Percentiles rank a stretch among this genome's conserved stretches.
Conservation (phyloP, 2,888 invertebrate genomes). For the Drosophila rellima region DNA sequence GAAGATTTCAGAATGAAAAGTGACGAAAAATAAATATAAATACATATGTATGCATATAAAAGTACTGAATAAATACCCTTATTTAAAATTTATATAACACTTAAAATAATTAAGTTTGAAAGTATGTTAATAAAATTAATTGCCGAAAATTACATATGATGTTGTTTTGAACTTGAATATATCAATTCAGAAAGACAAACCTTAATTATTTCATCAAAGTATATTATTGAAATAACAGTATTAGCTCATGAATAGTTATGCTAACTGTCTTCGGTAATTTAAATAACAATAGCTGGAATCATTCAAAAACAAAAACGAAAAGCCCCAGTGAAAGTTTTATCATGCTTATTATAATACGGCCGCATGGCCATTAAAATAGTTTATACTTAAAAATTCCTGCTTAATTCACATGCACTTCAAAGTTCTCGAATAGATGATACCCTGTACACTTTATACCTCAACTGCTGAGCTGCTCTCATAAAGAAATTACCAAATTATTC, state of each 20-base stretch:
- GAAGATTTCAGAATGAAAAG: constrained; percentile 76
- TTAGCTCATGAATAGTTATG: constrained; percentile 53
- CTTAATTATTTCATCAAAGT: constrained; percentile 46
- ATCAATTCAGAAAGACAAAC: constrained; percentile 33
- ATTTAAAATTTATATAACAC: constrained; percentile 12
- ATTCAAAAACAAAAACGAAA: constrained; percentile 53
- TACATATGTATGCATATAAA: constrained; percentile 40
- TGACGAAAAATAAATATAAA: constrained; percentile 83
- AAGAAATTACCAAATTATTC: neutral
- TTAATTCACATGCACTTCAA: neutral
- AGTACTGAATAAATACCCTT: constrained; percentile 14
- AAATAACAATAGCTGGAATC: constrained; percentile 65
- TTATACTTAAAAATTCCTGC: constrained; percentile 36
- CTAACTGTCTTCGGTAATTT: constrained; percentile 61
- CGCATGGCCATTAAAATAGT: constrained; percentile 56
- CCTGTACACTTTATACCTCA: constrained; percentile 8
- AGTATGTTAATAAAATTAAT: constrained; percentile 11
- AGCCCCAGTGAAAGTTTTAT: constrained; percentile 66
- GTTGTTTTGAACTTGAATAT: constrained; percentile 17
- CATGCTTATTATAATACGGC: constrained; percentile 52
- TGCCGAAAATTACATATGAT: constrained; percentile 13
- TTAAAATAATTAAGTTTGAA: constrained; percentile 14
- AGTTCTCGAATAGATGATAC: constrained; percentile 21
- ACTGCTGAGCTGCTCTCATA: neutral
- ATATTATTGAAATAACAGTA: constrained; percentile 40